phyloP scores from a whole-genome alignment of 2,888 invertebrate genomes.

The Drosophila antonietae region DNA sequence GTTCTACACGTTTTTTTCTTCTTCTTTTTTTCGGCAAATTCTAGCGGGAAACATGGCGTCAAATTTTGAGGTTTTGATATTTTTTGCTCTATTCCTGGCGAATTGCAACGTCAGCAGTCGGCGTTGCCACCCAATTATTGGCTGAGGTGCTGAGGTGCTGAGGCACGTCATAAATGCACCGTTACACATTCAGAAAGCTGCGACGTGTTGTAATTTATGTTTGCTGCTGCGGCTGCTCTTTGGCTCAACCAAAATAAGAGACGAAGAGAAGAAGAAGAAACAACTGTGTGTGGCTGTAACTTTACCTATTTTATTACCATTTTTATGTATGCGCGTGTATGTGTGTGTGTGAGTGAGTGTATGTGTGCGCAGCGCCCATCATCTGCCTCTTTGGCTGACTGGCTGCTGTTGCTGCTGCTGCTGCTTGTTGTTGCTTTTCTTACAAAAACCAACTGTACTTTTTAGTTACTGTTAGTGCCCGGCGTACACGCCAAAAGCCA shows the following conservation, averaged over 20 bases:
- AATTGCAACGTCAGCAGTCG: conserved; percentile 53
- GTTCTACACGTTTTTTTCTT: conserved; percentile 52
- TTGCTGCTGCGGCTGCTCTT: conserved; percentile 46
- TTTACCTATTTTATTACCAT: conserved; percentile 79
- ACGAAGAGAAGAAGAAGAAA: neutral
- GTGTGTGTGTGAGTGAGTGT: conserved; percentile 41
- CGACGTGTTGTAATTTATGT: conserved; percentile 72
- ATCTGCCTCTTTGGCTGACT: conserved; percentile 54
- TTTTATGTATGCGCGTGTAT: conserved; percentile 45
- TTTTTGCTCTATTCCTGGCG: conserved; percentile 23
- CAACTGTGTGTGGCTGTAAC: conserved; percentile 66
- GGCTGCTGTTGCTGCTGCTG: conserved; percentile 47
- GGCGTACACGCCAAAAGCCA: conserved; percentile 63
- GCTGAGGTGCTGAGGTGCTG: conserved; percentile 3
- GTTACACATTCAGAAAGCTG: conserved; percentile 74
- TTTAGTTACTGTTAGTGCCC: conserved; percentile 76
- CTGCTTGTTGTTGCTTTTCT: conserved; percentile 62
- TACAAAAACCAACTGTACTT: conserved; percentile 79
- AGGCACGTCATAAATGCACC: conserved; percentile 70
- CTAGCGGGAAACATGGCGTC: conserved; percentile 77
- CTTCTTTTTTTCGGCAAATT: conserved; percentile 51
- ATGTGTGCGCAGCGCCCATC: conserved; percentile 47
- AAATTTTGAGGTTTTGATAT: conserved; percentile 32
- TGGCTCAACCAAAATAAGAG: conserved; percentile 55
- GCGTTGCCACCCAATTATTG: conserved; percentile 58